Evolutionary conservation across 2,888 invertebrate genomes (phyloP).

Genomic region (Agapostemon virescens): DNA sequence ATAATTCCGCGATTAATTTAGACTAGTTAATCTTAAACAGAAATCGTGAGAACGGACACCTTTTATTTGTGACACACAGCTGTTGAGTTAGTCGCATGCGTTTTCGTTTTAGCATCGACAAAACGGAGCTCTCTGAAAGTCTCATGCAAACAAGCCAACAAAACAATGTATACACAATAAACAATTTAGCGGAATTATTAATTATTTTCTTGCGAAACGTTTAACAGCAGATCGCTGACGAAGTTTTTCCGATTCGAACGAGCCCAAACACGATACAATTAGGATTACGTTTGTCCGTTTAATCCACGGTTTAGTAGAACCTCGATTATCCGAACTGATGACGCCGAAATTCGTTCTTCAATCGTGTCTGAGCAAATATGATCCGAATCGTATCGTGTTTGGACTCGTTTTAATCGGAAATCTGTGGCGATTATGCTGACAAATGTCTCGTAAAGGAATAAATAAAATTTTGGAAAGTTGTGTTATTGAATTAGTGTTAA

Average conservation of each 20-base stretch:
- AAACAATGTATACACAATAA: not conserved
- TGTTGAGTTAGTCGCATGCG: slow-evolving; percentile 1
- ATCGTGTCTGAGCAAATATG: not conserved
- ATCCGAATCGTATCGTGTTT: not conserved
- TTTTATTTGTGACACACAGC: slow-evolving; percentile 47
- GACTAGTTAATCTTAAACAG: slow-evolving; percentile 56
- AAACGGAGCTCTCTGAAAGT: slow-evolving; percentile 7
- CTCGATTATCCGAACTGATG: slow-evolving; percentile 5
- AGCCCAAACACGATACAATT: not conserved
- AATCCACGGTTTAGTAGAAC: not conserved
- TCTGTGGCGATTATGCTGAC: not conserved
- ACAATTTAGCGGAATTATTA: not conserved
- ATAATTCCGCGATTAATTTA: slow-evolving; percentile 53
- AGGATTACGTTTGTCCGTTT: not conserved
- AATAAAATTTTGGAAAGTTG: not conserved
- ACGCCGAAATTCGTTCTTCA: too few relatives aligned
- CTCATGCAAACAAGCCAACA: not conserved
- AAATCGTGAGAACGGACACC: slow-evolving; percentile 48
- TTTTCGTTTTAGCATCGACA: not conserved
- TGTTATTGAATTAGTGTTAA: too few relatives aligned
- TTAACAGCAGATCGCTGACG: too few relatives aligned
- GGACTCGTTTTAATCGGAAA: not conserved
- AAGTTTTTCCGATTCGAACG: not conserved
- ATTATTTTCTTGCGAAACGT: not conserved
- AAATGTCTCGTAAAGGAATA: not conserved